Conservation (phyloP, 2,888 invertebrate genomes). For the Lamellibrachia satsuma region DNA sequence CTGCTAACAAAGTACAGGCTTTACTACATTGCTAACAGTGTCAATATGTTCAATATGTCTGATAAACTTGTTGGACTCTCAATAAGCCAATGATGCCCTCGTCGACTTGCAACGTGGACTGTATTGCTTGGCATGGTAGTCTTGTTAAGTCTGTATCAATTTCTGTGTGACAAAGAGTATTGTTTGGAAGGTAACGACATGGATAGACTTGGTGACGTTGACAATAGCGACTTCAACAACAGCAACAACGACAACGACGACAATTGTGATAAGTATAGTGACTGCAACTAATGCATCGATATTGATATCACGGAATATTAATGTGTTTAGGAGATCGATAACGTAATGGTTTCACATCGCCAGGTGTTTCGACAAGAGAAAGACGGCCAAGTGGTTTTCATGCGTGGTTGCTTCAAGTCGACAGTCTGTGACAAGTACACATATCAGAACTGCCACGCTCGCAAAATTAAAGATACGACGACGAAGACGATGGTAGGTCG, state of each 20-base stretch:
- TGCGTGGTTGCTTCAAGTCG: background rate
- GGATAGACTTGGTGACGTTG: too few species aligned
- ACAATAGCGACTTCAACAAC: too few species aligned
- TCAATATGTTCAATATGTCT: too few species aligned
- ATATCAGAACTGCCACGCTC: background rate
- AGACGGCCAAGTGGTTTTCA: background rate
- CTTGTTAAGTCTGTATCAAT: too few species aligned
- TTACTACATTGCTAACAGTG: too few species aligned
- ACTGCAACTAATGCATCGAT: background rate
- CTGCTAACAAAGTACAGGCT: too few species aligned
- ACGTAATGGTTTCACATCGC: background rate
- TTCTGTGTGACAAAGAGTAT: too few species aligned
- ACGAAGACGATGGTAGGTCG: background rate
- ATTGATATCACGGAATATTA: background rate
- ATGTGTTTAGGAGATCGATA: background rate
- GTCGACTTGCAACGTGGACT: too few species aligned
- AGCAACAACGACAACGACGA: background rate
- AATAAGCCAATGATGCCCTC: too few species aligned
- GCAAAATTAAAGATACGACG: background rate
- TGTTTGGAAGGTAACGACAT: too few species aligned
- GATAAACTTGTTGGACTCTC: too few species aligned
- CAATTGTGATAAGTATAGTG: background rate
- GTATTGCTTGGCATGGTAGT: too few species aligned
- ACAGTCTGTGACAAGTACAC: background rate
- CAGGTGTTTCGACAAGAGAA: background rate